Conservation (phyloP, 2,888 invertebrate genomes). For the Cheilosia pagana region DNA sequence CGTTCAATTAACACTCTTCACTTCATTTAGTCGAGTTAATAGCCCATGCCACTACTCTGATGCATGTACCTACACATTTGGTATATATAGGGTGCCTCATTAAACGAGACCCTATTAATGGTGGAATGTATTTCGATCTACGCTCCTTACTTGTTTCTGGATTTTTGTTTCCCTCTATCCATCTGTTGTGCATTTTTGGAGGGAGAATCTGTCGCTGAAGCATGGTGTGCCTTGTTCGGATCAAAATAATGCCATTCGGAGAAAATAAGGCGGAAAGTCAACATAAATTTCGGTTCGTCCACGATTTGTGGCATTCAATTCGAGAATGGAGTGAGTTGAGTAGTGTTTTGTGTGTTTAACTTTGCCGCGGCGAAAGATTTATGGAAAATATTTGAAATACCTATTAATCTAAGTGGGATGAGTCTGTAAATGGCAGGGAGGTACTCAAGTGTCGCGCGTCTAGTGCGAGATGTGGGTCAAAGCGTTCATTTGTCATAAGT, state of each 20-base stretch:
- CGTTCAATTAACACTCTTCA: slow-evolving; percentile 76
- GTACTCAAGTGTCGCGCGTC: slow-evolving; percentile 15
- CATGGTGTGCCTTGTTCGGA: slow-evolving; percentile 21
- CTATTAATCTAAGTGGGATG: slow-evolving; percentile 24
- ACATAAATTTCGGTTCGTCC: slow-evolving; percentile 67
- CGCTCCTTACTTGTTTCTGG: slow-evolving; percentile 12
- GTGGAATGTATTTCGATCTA: slow-evolving; percentile 65
- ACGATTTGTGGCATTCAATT: slow-evolving; percentile 57
- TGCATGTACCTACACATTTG: slow-evolving; percentile 18
- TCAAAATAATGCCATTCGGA: slow-evolving; percentile 51
- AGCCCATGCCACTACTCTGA: slow-evolving; percentile 58
- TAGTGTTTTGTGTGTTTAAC: neutral
- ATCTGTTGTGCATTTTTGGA: slow-evolving; percentile 28
- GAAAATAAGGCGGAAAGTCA: slow-evolving; percentile 57
- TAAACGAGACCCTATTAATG: slow-evolving; percentile 72
- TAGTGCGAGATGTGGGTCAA: slow-evolving; percentile 21
- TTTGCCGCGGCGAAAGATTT: slow-evolving; percentile 67
- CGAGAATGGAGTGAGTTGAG: slow-evolving; percentile 14
- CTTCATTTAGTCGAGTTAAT: slow-evolving; percentile 76
- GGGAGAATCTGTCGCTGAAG: neutral
- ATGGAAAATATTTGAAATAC: slow-evolving; percentile 76
- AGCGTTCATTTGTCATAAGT: too few relatives aligned
- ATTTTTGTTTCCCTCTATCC: slow-evolving; percentile 3
- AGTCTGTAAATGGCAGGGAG: slow-evolving; percentile 2
- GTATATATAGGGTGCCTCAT: slow-evolving; percentile 61